Percentiles rank a stretch among this genome's conserved stretches.
Conservation (phyloP, 1,140 invertebrate species). For the Calephelis nemesis region DNA sequence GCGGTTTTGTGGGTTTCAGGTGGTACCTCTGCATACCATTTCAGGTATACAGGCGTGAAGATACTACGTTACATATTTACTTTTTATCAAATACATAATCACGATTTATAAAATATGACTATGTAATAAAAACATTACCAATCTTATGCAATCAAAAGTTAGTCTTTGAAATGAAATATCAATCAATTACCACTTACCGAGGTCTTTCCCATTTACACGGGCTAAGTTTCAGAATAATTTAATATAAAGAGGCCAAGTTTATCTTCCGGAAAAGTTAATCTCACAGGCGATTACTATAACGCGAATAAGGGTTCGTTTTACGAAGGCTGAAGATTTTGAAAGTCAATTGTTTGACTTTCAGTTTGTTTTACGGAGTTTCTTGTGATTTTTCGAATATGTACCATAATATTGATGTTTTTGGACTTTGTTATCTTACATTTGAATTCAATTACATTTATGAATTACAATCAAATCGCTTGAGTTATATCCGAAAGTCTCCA, state of each 20-base stretch:
- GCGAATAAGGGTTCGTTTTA: slow-evolving; percentile 41
- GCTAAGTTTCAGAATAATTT: slow-evolving; percentile 63
- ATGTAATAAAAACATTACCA: too few relatives aligned
- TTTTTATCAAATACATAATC: too few relatives aligned
- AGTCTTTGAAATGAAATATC: slow-evolving; percentile 39
- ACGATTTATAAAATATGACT: too few relatives aligned
- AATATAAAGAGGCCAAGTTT: slow-evolving; percentile 63
- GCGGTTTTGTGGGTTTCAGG: too few relatives aligned
- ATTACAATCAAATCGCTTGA: too few relatives aligned
- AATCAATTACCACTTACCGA: slow-evolving; percentile 56
- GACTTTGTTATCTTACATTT: background rate
- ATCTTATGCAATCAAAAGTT: slow-evolving; percentile 9
- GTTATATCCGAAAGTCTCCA: too few relatives aligned
- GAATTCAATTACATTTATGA: too few relatives aligned
- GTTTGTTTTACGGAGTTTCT: background rate
- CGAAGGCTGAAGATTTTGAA: slow-evolving; percentile 38
- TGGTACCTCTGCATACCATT: too few relatives aligned
- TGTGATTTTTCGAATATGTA: slow-evolving; percentile 22
- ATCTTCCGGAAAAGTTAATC: slow-evolving; percentile 62
- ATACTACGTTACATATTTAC: too few relatives aligned
- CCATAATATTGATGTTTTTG: slow-evolving; percentile 25
- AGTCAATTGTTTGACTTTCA: slow-evolving; percentile 34
- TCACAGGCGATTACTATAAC: slow-evolving; percentile 53
- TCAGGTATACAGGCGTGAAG: too few relatives aligned
- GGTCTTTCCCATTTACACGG: slow-evolving; percentile 41